Conservation (phyloP, 2,888 invertebrate genomes). For the Parochlus steinenii region DNA sequence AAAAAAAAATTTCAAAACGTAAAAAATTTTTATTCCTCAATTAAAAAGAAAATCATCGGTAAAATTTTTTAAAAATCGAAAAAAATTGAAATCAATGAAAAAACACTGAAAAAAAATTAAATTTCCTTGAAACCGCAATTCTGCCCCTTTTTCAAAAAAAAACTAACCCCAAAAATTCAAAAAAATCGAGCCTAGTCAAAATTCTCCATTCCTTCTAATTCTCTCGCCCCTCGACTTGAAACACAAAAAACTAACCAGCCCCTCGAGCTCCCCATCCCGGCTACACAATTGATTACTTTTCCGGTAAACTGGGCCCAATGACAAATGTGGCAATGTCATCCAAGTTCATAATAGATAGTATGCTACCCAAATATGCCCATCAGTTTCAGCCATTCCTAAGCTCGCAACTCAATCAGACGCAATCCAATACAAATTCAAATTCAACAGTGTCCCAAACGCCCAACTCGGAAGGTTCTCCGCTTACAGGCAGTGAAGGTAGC, state of each 20-base stretch:
- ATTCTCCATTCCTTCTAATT: not conserved
- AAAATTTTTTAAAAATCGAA: no score
- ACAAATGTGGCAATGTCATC: slow-evolving; percentile 29
- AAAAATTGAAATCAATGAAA: no score
- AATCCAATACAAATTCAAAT: slow-evolving; percentile 35
- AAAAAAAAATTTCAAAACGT: no score
- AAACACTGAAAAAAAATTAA: no score
- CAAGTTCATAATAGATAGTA: slow-evolving; percentile 95
- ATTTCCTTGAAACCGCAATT: no score
- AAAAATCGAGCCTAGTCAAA: not conserved
- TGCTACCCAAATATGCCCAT: slow-evolving; percentile 82
- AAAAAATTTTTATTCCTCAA: no score
- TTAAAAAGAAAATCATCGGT: no score
- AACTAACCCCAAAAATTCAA: not conserved
- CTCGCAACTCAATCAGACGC: slow-evolving; percentile 37
- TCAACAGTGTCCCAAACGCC: slow-evolving; percentile 56
- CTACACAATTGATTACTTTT: slow-evolving; percentile 4
- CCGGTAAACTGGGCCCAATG: slow-evolving; percentile 1
- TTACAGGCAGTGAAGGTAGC: slow-evolving; percentile 42
- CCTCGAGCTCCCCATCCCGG: not conserved
- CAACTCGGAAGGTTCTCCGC: slow-evolving; percentile 45
- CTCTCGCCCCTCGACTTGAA: slow-evolving; percentile 5
- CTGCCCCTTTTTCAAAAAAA: not conserved
- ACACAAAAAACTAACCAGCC: slow-evolving; percentile 2
- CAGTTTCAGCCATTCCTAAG: slow-evolving; percentile 44